Evolutionary conservation across 2,888 invertebrate species (phyloP).

Genomic region (Pachymerium ferrugineum): DNA sequence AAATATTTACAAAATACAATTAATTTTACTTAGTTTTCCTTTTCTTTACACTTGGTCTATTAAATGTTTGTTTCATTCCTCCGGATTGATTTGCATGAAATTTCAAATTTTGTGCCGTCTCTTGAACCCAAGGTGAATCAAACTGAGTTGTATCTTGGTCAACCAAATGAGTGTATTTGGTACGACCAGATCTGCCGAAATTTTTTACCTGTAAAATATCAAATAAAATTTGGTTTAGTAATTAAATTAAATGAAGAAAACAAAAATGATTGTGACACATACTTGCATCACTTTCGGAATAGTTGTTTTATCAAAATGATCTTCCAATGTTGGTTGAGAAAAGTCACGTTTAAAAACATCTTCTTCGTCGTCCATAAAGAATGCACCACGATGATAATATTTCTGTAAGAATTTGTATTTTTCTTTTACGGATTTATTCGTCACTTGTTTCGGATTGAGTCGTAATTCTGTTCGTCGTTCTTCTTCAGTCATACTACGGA

Average conservation of each 20-base stretch:
- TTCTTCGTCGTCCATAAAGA: constrained; percentile 91
- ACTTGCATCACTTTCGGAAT: constrained; percentile 98
- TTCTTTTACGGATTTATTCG: constrained; percentile 92
- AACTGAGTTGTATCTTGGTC: constrained; percentile 98
- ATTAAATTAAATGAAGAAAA: constrained; percentile 19
- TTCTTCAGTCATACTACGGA: constrained; percentile 93
- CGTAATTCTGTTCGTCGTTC: constrained; percentile 83
- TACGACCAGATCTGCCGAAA: constrained; percentile 96
- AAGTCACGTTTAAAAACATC: constrained; percentile 87
- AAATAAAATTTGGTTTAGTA: not conserved
- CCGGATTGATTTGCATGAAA: constrained; percentile 83
- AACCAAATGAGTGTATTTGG: constrained; percentile 97
- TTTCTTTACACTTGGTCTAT: constrained; percentile 63
- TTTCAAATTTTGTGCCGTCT: constrained; percentile 79
- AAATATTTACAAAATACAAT: too few relatives aligned
- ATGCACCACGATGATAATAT: constrained; percentile 98
- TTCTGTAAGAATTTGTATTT: constrained; percentile 99
- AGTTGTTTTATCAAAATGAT: constrained; percentile 98
- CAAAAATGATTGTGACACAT: constrained; percentile 35
- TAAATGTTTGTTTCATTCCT: constrained; percentile 88
- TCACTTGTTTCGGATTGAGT: constrained; percentile 83
- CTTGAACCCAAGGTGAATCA: constrained; percentile 94
- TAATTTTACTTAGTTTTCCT: not conserved
- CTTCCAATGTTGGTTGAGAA: constrained; percentile 92
- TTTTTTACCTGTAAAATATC: constrained; percentile 80